phyloP scores from a whole-genome alignment of 2,888 invertebrate genomes.

The Nemurella pictetii region DNA sequence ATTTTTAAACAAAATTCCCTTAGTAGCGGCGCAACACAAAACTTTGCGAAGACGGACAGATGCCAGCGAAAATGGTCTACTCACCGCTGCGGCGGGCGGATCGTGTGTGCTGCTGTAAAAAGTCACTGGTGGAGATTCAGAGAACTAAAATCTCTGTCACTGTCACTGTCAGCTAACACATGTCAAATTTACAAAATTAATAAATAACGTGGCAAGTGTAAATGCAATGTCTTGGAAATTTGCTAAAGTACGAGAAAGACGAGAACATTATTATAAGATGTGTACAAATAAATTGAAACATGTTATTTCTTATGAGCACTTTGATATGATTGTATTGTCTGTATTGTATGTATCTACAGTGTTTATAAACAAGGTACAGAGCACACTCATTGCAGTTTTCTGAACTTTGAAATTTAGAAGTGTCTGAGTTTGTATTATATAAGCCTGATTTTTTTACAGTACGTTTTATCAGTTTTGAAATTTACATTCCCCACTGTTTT shows the following conservation, averaged over 20 bases:
- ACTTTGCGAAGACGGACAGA: not conserved
- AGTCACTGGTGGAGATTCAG: not conserved
- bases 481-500: slow-evolving; percentile 49
- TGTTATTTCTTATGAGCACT: not conserved
- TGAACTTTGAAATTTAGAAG: not conserved
- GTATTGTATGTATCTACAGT: slow-evolving; percentile 35
- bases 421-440: not conserved
- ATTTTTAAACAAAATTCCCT: not conserved
- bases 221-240: slow-evolving; percentile 1
- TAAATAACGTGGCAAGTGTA: slow-evolving; percentile 23
- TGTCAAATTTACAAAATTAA: not conserved
- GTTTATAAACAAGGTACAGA: slow-evolving; percentile 39
- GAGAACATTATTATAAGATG: not conserved
- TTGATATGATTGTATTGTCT: slow-evolving; percentile 27
- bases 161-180: not conserved
- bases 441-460: slow-evolving; percentile 42
- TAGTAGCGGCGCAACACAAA: not conserved
- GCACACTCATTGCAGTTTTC: too few species aligned
- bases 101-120: not conserved
- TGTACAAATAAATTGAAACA: not conserved
- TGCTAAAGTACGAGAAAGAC: not conserved
- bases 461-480: slow-evolving; percentile 47
- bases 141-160: not conserved
- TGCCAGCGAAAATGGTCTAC: not conserved
- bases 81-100: not conserved